Evolutionary conservation across 2,888 invertebrate species (phyloP).

Genomic region (Chalcosyrphus nemorum): DNA sequence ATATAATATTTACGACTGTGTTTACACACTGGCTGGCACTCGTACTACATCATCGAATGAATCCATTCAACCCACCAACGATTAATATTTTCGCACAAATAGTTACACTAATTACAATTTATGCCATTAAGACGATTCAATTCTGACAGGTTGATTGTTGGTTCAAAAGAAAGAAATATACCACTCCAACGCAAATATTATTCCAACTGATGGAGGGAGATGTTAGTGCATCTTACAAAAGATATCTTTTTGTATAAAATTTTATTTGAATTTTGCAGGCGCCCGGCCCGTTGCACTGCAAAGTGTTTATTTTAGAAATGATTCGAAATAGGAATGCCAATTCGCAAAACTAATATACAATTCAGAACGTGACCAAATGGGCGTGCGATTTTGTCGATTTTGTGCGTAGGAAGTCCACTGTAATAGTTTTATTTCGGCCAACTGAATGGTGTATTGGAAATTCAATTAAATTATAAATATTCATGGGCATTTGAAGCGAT

Average conservation of each 20-base stretch:
- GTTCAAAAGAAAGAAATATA: neutral
- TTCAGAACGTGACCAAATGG: neutral
- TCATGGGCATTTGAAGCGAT: neutral
- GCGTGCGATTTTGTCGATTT: too few species aligned
- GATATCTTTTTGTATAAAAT: neutral
- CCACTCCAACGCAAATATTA: slow-evolving; percentile 5
- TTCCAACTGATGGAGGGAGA: neutral
- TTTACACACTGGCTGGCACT: slow-evolving; percentile 44
- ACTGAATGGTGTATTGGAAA: neutral
- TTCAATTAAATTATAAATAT: neutral
- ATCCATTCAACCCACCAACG: slow-evolving; percentile 15
- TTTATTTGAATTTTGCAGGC: neutral
- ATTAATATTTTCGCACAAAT: slow-evolving; percentile 9
- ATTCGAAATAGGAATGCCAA: neutral
- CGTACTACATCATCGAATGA: slow-evolving; percentile 11
- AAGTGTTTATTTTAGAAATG: slow-evolving; percentile 44
- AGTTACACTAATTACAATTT: slow-evolving; percentile 27
- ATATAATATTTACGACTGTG: slow-evolving; percentile 41
- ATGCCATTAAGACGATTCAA: slow-evolving; percentile 41
- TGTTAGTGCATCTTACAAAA: neutral
- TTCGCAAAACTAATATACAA: neutral
- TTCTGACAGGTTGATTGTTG: slow-evolving; percentile 40
- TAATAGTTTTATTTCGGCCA: neutral
- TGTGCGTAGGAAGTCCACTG: neutral
- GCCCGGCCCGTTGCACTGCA: neutral